phyloP scores from a whole-genome alignment of 2,797 vertebrate species.

The Hemitrygon akajei region DNA sequence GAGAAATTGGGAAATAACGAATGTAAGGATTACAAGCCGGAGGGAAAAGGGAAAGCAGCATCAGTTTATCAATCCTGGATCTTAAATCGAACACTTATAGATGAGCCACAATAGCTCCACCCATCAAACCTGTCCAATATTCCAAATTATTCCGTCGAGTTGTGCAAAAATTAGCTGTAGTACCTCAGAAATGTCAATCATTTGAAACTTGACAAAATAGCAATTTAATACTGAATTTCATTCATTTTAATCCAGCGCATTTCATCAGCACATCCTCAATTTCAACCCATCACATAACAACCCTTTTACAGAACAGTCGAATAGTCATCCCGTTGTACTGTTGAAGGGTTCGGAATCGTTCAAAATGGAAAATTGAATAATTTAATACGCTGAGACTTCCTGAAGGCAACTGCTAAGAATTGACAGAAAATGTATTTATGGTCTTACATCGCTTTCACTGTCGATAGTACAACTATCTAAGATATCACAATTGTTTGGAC shows the following conservation, averaged over 20 bases:
- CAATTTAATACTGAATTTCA: background rate
- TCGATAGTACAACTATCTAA: background rate
- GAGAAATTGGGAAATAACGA: too few species aligned
- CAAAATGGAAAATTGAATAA: too few species aligned
- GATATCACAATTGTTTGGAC: conserved; percentile 3
- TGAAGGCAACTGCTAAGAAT: background rate
- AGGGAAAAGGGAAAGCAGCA: too few species aligned
- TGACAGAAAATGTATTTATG: background rate
- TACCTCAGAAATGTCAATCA: background rate
- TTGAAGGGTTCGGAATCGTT: background rate
- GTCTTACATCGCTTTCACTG: too few species aligned
- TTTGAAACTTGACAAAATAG: too few species aligned
- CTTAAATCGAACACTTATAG: background rate
- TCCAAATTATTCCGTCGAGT: too few species aligned
- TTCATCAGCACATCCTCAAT: background rate
- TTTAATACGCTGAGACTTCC: background rate
- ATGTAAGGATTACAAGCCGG: too few species aligned
- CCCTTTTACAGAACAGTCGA: background rate
- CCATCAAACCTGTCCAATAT: background rate
- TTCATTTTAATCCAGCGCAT: background rate
- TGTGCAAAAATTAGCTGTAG: background rate
- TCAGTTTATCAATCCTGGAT: background rate
- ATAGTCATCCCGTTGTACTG: too few species aligned
- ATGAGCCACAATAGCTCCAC: background rate
- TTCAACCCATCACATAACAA: background rate